These are phyloP conservation scores for Tauraco hartlaubi DNA, from an alignment of 2,797 vertebrate species.

Conservation along the genomic window DNA sequence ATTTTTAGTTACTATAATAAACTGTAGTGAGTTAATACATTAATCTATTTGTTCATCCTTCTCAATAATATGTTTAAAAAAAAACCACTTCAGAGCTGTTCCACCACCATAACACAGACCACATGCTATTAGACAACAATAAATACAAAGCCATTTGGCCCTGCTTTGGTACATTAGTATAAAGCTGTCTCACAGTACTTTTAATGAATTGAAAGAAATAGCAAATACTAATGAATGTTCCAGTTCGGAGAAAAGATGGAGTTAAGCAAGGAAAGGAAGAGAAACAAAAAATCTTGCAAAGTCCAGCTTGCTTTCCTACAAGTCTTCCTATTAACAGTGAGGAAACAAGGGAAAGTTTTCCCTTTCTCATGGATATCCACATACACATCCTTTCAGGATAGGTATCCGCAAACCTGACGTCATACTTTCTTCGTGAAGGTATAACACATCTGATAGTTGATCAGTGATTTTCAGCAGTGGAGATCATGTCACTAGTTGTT, in stretches of 20 bases:
- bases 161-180: neutral
- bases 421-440: neutral
- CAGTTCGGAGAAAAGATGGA: neutral
- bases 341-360: neutral
- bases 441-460: neutral
- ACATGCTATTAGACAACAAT: neutral
- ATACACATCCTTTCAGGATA: neutral
- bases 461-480: neutral
- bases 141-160: neutral
- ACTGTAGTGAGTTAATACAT: neutral
- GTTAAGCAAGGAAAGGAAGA: neutral
- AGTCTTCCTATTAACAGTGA: neutral
- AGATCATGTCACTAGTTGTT: neutral
- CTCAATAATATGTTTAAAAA: neutral
- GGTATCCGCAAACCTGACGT: neutral
- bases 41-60: neutral
- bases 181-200: neutral
- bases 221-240: neutral
- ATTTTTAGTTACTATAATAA: constrained; percentile 17
- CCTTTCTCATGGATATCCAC: neutral
- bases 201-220: neutral
- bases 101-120: neutral
- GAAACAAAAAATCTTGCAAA: neutral
- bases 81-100: neutral
- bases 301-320: neutral